These are phyloP conservation scores for Leptinotarsa rubiginosa DNA, from an alignment of 2,888 invertebrate genomes.

Conservation along the genomic window DNA sequence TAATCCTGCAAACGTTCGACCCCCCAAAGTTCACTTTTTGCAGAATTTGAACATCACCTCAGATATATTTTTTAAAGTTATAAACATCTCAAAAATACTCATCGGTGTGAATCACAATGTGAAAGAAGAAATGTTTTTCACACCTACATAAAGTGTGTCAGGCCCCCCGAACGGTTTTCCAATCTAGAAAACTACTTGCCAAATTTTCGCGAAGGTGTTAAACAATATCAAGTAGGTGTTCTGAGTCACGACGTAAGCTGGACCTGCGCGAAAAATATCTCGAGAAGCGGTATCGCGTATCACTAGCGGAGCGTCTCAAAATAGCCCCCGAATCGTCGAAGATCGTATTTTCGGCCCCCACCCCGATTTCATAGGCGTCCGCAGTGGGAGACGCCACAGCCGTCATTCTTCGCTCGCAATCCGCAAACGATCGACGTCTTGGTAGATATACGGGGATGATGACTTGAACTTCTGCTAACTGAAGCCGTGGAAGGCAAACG, in stretches of 20 bases:
- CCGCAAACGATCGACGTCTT: constrained; percentile 96
- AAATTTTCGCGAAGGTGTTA: constrained; percentile 25
- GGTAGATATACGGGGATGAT: constrained; percentile 80
- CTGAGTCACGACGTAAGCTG: constrained; percentile 36
- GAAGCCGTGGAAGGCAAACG: constrained; percentile 68
- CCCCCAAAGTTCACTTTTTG: not conserved
- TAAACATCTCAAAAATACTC: not conserved
- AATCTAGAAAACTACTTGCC: constrained; percentile 23
- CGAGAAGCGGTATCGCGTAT: constrained; percentile 46
- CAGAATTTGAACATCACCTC: not conserved
- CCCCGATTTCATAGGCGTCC: constrained; percentile 48
- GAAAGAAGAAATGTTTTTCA: not conserved
- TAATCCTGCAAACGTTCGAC: too few relatives aligned
- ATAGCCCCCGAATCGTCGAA: constrained; percentile 57
- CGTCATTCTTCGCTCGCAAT: constrained; percentile 87
- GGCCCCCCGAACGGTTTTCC: not conserved
- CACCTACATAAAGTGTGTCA: constrained; percentile 4
- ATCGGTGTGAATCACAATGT: not conserved
- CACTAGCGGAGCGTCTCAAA: constrained; percentile 54
- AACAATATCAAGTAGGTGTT: constrained; percentile 32
- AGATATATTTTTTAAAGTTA: not conserved
- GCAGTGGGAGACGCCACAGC: constrained; percentile 61
- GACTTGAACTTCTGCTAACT: constrained; percentile 80
- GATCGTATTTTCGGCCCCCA: constrained; percentile 45
- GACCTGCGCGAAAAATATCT: constrained; percentile 5